Evolutionary conservation across 2,113 vertebrate species (phyloP).

Genomic region (Cacatua alba): DNA sequence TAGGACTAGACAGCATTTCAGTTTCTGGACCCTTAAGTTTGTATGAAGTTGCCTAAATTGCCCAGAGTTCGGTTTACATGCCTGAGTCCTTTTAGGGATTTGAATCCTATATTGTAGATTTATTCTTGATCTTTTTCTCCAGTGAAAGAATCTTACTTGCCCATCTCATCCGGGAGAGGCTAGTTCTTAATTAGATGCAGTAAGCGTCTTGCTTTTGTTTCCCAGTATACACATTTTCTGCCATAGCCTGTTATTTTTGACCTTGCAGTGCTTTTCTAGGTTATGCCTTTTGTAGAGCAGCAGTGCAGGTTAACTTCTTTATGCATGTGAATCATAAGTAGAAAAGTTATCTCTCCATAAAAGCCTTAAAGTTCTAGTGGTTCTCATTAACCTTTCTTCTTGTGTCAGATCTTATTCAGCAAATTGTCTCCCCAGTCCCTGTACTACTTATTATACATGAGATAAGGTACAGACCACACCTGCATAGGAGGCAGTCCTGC

Average conservation of each 20-base stretch:
- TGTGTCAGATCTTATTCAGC: neutral
- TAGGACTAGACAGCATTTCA: neutral
- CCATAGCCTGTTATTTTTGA: neutral
- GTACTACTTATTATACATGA: neutral
- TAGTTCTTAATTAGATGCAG: neutral
- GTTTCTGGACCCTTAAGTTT: neutral
- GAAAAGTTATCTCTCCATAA: neutral
- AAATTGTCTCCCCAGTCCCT: neutral
- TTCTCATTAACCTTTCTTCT: conserved; percentile 14
- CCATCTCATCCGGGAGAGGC: neutral
- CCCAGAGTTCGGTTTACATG: neutral
- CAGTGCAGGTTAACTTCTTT: neutral
- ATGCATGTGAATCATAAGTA: neutral
- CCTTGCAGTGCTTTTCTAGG: neutral
- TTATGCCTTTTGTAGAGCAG: neutral
- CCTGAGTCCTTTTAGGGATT: neutral
- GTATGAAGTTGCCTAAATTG: neutral
- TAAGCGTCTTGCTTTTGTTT: neutral
- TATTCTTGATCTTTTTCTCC: neutral
- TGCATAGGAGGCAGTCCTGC: neutral
- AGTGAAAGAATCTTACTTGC: neutral
- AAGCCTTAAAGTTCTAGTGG: neutral
- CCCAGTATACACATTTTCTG: no score
- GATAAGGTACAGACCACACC: neutral
- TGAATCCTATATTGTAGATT: neutral